Base-by-base conservation (phyloP, 2,888 invertebrate genomes). In the Parnassius mnemosyne region DNA sequence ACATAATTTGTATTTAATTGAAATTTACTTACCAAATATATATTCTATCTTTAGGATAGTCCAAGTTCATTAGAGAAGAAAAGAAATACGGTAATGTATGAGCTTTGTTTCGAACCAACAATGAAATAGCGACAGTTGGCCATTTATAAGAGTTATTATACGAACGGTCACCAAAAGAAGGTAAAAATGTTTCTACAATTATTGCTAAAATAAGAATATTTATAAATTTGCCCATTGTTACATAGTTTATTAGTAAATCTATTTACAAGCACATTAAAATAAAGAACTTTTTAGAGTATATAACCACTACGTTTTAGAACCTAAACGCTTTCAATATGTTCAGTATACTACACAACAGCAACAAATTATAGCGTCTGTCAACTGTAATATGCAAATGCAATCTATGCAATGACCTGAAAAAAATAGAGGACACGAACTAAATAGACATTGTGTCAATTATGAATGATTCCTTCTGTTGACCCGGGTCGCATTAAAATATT, bases 11-110 rank as follows among this genome's bases (percentile, higher is more conserved):
- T 34, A 34, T 2, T 9, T 47, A 20, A 11, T 11, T 11, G 10
- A 3, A 20, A 1, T 49, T 56, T 47, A 78, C 94, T 94, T 92
- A 97, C 97, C 97, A 97, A 59, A 98, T 80, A 43, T 95, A 93
- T 56, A 98, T 94, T 60, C 98, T 92, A 60, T 96, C 91, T 83
- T 98, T 98, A 0, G 98, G 98, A 88, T 99, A 99, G 71, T 97
- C 94, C 61, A 97, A 85, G 50, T 93, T 92, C 73, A 96, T 94
- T 60, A 99, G 82, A 72, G 95, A 93, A 16, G 95, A 95, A 60
- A 99, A 88, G 81, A 97, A 97, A 83, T 96, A 96, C 0, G 99
- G 98, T 75, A 99, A 89, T 0, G 95, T 94, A 79, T 97, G 97
- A 0, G 95, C 97, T 87, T 99, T 98, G 82, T 99, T 98, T 65